Evolutionary conservation across 2,888 invertebrate species (phyloP).

Genomic region (Glaucopsyche alexis): DNA sequence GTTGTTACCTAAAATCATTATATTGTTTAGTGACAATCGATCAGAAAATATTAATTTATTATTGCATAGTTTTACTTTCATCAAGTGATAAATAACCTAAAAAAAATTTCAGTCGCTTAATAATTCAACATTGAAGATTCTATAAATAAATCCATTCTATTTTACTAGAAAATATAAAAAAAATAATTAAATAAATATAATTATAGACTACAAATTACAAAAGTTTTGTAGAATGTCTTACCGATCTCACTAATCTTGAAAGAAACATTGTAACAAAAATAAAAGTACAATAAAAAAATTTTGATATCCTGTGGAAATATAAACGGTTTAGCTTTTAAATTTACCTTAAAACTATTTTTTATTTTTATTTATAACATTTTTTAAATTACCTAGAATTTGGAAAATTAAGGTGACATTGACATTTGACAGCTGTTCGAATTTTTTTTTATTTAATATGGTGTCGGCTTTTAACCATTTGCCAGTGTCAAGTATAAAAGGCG

Average conservation of each 20-base stretch:
- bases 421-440: too few species aligned
- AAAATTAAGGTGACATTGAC: background rate
- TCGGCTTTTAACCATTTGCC: too few species aligned
- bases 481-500: too few species aligned
- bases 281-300: background rate
- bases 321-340: background rate
- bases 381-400: background rate
- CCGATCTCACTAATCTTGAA: slow-evolving; percentile 43
- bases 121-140: background rate
- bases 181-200: background rate
- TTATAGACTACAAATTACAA: background rate
- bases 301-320: too few species aligned
- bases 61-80: too few species aligned
- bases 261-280: slow-evolving; percentile 44
- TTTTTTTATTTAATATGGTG: too few species aligned
- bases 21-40: too few species aligned
- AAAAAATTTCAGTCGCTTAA: background rate
- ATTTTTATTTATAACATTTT: too few species aligned
- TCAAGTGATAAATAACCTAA: background rate
- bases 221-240: slow-evolving; percentile 35
- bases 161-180: background rate
- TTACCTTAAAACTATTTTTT: background rate
- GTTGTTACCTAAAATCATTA: slow-evolving; percentile 50
- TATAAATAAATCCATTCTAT: background rate
- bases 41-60: too few species aligned